Evolutionary conservation across 2,797 vertebrate genomes (phyloP).

Genomic region (Propithecus deckenii): DNA sequence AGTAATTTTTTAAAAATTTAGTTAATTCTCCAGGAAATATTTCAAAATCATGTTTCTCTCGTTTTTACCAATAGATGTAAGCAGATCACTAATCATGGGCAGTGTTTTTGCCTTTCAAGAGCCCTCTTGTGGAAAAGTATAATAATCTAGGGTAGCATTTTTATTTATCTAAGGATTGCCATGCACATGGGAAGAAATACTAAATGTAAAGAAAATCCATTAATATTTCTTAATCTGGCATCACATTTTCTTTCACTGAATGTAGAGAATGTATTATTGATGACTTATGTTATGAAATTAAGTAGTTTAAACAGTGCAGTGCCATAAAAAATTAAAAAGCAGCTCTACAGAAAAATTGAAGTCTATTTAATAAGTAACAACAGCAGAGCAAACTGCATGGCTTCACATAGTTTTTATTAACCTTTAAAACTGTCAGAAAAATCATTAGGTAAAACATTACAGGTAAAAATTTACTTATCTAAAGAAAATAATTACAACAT

Average conservation of each 20-base stretch:
- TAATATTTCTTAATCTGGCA: conserved; percentile 38
- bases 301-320: conserved; percentile 45
- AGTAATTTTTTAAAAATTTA: not conserved
- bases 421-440: conserved; percentile 4
- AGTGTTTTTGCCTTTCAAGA: not conserved
- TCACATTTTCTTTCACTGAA: not conserved
- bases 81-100: not conserved
- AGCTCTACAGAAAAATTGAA: conserved; percentile 40
- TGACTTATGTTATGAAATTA: conserved; percentile 62
- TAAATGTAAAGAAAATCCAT: not conserved
- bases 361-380: not conserved
- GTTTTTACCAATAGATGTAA: conserved; percentile 54
- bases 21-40: conserved; percentile 25
- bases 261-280: conserved; percentile 14
- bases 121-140: conserved; percentile 55
- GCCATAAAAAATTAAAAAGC: conserved; percentile 56
- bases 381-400: not conserved
- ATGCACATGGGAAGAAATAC: not conserved
- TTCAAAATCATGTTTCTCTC: conserved; percentile 29
- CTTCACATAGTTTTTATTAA: not conserved
- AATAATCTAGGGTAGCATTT: conserved; percentile 16
- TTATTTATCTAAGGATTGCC: conserved; percentile 12
- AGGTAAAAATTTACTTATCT: not conserved
- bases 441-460: not conserved
- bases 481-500: conserved; percentile 19